These are phyloP conservation scores for Leucoptera coffeella DNA, from an alignment of 2,888 invertebrate species.

Conservation along the genomic window DNA sequence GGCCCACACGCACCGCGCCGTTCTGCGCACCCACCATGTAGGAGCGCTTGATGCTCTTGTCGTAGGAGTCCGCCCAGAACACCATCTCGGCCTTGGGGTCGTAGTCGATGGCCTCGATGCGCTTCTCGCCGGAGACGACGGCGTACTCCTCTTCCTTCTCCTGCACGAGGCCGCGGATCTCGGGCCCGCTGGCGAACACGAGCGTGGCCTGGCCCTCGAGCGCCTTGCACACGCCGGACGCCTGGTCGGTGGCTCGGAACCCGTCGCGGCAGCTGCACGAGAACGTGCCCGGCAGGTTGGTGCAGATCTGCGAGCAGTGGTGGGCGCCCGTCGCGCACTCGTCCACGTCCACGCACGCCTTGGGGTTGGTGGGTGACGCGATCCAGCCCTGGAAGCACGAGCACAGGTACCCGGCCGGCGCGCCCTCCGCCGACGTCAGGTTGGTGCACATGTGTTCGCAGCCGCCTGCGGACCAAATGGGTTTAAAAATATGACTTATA, in stretches of 20 bases:
- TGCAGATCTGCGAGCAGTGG: conserved; percentile 90
- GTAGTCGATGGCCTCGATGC: conserved; percentile 88
- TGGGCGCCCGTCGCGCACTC: conserved; percentile 80
- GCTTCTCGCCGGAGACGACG: conserved; percentile 77
- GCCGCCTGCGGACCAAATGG: too few species aligned
- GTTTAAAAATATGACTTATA: too few species aligned
- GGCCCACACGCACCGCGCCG: conserved; percentile 74
- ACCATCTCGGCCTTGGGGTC: conserved; percentile 78
- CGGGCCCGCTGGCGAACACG: conserved; percentile 77
- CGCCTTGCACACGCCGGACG: conserved; percentile 79
- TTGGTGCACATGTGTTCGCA: conserved; percentile 91
- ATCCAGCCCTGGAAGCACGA: conserved; percentile 84
- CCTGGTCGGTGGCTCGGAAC: conserved; percentile 63
- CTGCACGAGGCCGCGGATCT: conserved; percentile 70
- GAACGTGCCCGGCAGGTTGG: conserved; percentile 85
- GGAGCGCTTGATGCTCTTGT: conserved; percentile 85
- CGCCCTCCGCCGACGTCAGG: conserved; percentile 41
- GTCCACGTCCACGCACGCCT: conserved; percentile 82
- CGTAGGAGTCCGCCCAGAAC: conserved; percentile 94
- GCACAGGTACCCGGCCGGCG: conserved; percentile 67
- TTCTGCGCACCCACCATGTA: conserved; percentile 77
- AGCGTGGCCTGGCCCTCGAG: conserved; percentile 60
- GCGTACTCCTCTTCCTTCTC: conserved; percentile 65
- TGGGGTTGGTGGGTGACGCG: conserved; percentile 70
- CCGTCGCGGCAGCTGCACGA: conserved; percentile 82